Evolutionary conservation across 30 jellyfish, hydroid and myxozoan genomes (phyloP).

Genomic region (Hydractinia symbiolongicarpus): DNA sequence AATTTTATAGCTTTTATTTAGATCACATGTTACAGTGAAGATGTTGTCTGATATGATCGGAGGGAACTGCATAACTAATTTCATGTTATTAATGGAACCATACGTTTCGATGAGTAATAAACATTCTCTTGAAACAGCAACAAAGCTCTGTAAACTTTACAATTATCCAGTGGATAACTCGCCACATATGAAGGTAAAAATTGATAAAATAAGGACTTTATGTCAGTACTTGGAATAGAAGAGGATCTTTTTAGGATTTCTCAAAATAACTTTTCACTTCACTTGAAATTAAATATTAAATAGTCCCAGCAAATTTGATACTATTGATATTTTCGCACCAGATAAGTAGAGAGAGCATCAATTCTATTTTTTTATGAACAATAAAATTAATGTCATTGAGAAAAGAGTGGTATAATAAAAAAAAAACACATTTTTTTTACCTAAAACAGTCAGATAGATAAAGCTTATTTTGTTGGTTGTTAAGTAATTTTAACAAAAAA

Average conservation of each 20-base stretch:
- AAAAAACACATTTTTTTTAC: too few relatives aligned
- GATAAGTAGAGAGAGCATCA: background rate
- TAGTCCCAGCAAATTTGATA: background rate
- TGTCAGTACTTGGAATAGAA: too few relatives aligned
- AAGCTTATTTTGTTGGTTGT: too few relatives aligned
- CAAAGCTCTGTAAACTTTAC: slow-evolving; percentile 26
- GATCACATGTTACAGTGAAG: slow-evolving; percentile 27
- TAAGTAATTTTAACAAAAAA: background rate
- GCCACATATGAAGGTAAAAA: slow-evolving; percentile 31
- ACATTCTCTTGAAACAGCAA: slow-evolving; percentile 21
- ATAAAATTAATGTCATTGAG: too few relatives aligned
- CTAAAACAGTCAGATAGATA: too few relatives aligned
- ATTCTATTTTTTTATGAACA: background rate
- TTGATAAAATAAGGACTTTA: too few relatives aligned
- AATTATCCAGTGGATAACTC: slow-evolving; percentile 51
- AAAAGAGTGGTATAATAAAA: too few relatives aligned
- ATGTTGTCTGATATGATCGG: slow-evolving; percentile 50
- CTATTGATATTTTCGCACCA: background rate
- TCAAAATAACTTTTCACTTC: background rate
- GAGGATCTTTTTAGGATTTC: too few relatives aligned
- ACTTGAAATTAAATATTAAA: background rate
- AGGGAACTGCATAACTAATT: slow-evolving; percentile 55
- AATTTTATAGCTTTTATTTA: background rate
- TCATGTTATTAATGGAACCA: slow-evolving; percentile 41
- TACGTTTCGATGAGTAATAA: slow-evolving; percentile 31